phyloP scores from a whole-genome alignment of 2,113 vertebrate genomes.

The Puma concolor region DNA sequence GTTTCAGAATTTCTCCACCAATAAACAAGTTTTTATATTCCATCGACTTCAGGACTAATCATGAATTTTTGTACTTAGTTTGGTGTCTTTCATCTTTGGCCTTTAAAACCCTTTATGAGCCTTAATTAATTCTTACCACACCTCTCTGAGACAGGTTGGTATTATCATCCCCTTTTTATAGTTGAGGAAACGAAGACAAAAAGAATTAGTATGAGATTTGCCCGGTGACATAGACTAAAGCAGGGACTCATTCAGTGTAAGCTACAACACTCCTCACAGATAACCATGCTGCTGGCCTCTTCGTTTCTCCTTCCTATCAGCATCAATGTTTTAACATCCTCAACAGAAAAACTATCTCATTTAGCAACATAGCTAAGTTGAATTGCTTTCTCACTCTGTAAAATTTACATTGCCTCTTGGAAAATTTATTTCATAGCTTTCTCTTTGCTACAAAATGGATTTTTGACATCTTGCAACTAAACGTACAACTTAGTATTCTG shows the following conservation, averaged over 20 bases:
- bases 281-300: not conserved
- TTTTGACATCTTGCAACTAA: conserved; percentile 46
- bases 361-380: not conserved
- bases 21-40: conserved; percentile 36
- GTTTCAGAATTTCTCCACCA: conserved; percentile 38
- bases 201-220: conserved; percentile 57
- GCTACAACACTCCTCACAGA: not conserved
- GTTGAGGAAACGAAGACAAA: conserved; percentile 58
- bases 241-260: not conserved
- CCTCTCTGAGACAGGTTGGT: conserved; percentile 42
- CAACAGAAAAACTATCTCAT: not conserved
- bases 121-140: conserved; percentile 69
- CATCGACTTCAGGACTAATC: not conserved
- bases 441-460: not conserved
- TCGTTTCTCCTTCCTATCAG: not conserved
- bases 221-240: conserved; percentile 9
- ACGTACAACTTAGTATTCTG: not conserved
- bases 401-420: not conserved
- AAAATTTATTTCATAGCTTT: conserved; percentile 29
- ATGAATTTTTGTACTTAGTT: conserved; percentile 25
- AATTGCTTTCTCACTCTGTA: conserved; percentile 45
- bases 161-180: conserved; percentile 55
- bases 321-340: not conserved
- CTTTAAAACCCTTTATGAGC: conserved; percentile 50
- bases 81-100: conserved; percentile 54